Conservation (phyloP, 2,797 vertebrate species). For the Sebastes kiyomatsui region DNA sequence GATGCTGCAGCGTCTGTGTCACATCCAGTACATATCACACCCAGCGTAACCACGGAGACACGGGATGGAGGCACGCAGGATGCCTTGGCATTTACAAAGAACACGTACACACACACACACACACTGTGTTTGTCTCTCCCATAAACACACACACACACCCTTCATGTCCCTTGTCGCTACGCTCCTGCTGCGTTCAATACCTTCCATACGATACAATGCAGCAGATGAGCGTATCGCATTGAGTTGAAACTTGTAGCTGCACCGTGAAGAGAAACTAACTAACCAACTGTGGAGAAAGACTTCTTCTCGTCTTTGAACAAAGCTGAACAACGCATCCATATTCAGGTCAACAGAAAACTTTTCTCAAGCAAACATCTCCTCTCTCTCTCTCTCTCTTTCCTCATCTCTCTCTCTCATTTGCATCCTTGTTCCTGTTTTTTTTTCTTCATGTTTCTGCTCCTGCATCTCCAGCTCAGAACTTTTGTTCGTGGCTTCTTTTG, state of each 20-base stretch:
- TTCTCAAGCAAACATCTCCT: conserved; percentile 61
- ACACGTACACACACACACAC: conserved; percentile 5
- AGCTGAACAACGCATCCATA: conserved; percentile 57
- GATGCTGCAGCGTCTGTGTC: conserved; percentile 76
- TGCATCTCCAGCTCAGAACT: conserved; percentile 55
- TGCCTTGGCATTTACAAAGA: conserved; percentile 68
- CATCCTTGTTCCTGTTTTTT: conserved; percentile 55
- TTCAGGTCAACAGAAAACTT: conserved; percentile 79
- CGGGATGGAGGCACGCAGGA: conserved; percentile 62
- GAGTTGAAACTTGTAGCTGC: conserved; percentile 60
- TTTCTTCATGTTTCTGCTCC: conserved; percentile 47
- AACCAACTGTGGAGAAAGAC: conserved; percentile 36
- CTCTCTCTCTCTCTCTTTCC: conserved; percentile 33
- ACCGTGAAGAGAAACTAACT: conserved; percentile 47
- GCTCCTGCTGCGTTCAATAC: conserved; percentile 45
- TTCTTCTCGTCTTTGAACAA: conserved; percentile 53
- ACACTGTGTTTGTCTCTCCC: conserved; percentile 27
- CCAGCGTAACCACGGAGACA: conserved; percentile 63
- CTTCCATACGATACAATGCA: conserved; percentile 46
- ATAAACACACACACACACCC: conserved; percentile 29
- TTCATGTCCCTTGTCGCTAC: conserved; percentile 30
- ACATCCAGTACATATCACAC: conserved; percentile 78
- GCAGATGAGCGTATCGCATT: conserved; percentile 58
- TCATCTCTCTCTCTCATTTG: conserved; percentile 63
- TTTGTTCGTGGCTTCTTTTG: conserved; percentile 58